Base-by-base conservation (phyloP, 2,113 vertebrate genomes). In the Probosciger aterrimus region DNA sequence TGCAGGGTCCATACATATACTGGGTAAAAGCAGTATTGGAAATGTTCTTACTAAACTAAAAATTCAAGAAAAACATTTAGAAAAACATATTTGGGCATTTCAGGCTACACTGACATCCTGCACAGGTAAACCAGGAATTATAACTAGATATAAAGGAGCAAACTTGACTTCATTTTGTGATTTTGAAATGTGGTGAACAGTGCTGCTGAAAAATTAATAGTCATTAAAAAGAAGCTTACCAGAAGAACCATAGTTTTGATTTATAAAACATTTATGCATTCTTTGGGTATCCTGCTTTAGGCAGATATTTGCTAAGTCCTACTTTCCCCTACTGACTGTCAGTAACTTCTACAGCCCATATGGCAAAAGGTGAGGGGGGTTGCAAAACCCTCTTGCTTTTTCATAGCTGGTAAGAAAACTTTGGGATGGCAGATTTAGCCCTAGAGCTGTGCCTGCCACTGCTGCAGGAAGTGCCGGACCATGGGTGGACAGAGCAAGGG, bases 381-480 rank as follows among this genome's bases (percentile, higher is more conserved):
- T 24, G 39, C 33, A 35, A 82, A 84, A 12, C 43, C 33, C 33
- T 78, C 57, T 57, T 68, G 76, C 35, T 60, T 43, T 69, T 64
- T 49, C 69, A 18, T 4, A 57, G 60, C 14, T 24, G 30, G 49
- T 39, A 14, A 79, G 39, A 79, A 43, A 59, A 67, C 46, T 47
- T 18, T 19, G 46, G 71, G 76, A 14, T 41, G 82, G 86, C 60
- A 75, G 69, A 43, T 53, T 55, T 11, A 43, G 33, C 47, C 63
- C 55, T 0, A 3, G 62, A 94, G 85, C 85, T 1, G 3, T 28
- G 74, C 14, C 37, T 30, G 86, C 35, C 3, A 1, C 52, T 84
- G 84, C 82, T 69, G 85, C 70, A 82, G 82, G 37, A 92, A 82
- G 22, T 41, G 77, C 64, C 43, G 82, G 64, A 60, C 65, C 67